Percentiles rank a stretch among this genome's conserved stretches.
Conservation (phyloP, 92 coral and sea anemone genomes). For the Hydrozoanthus gracilis region DNA sequence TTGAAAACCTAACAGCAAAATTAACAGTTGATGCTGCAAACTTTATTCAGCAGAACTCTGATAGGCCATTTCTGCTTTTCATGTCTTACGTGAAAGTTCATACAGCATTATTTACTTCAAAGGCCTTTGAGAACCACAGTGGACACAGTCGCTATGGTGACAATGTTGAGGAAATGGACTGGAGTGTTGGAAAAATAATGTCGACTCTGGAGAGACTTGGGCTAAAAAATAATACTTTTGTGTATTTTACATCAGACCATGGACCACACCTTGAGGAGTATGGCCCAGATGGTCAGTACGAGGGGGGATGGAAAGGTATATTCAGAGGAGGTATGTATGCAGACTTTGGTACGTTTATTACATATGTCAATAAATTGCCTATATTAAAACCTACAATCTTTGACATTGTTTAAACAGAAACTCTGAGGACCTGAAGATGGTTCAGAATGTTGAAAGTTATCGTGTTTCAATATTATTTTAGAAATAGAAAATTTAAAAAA, state of each 20-base stretch:
- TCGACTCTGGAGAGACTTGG: slow-evolving; percentile 60
- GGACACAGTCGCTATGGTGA: slow-evolving; percentile 85
- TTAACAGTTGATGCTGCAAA: slow-evolving; percentile 81
- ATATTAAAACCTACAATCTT: too few species aligned
- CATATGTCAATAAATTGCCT: too few species aligned
- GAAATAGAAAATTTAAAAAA: too few species aligned
- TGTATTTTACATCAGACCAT: slow-evolving; percentile 87
- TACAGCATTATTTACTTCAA: slow-evolving; percentile 72
- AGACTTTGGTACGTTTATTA: too few species aligned
- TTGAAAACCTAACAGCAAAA: slow-evolving; percentile 84
- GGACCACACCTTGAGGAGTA: slow-evolving; percentile 78
- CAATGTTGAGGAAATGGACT: slow-evolving; percentile 93
- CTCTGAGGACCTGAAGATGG: too few species aligned
- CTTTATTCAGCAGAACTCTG: slow-evolving; percentile 64
- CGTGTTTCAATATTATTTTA: too few species aligned
- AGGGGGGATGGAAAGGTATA: slow-evolving; percentile 86
- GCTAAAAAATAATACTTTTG: slow-evolving; percentile 75
- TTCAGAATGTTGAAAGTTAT: too few species aligned
- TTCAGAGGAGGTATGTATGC: slow-evolving; percentile 76
- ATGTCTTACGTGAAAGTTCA: slow-evolving; percentile 88
- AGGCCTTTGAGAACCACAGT: slow-evolving; percentile 73
- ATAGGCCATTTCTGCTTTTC: slow-evolving; percentile 79
- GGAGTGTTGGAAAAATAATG: slow-evolving; percentile 92
- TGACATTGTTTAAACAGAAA: too few species aligned
- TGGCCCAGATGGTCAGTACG: slow-evolving; percentile 58